These are phyloP conservation scores for Potorous gilbertii DNA, from an alignment of 2,797 vertebrate species.

Conservation along the genomic window DNA sequence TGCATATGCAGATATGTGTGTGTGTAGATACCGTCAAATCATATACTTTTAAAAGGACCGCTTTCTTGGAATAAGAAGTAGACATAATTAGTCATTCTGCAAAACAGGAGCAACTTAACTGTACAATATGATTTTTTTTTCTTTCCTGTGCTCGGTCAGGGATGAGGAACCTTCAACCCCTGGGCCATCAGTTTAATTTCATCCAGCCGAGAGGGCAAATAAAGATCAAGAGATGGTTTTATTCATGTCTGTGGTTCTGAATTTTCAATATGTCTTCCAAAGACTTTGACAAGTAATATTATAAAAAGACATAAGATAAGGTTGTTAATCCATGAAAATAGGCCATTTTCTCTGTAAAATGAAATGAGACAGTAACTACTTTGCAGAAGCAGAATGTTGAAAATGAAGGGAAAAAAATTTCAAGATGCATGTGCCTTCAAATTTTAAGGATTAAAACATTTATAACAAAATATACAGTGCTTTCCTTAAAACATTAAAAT, in stretches of 20 bases:
- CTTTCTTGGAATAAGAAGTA: not conserved
- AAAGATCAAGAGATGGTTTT: conserved; percentile 22
- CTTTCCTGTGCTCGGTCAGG: not conserved
- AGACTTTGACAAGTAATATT: conserved; percentile 14
- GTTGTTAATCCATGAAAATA: conserved; percentile 39
- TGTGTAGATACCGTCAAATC: not conserved
- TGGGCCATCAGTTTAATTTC: conserved; percentile 48
- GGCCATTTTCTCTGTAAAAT: conserved; percentile 31
- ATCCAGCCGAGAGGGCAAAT: not conserved
- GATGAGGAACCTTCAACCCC: not conserved
- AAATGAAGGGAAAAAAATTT: conserved; percentile 20
- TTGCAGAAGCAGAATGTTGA: conserved; percentile 10
- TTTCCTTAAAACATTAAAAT: conserved; percentile 19
- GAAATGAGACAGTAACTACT: not conserved
- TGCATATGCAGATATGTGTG: not conserved
- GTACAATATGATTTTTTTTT: conserved; percentile 6
- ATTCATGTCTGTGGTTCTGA: conserved; percentile 26
- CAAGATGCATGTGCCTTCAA: not conserved
- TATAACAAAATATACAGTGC: conserved; percentile 23
- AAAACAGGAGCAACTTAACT: not conserved
- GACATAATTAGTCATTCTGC: not conserved
- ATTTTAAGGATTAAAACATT: not conserved
- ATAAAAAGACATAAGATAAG: conserved; percentile 24
- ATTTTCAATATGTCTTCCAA: conserved; percentile 34
- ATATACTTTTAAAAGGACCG: not conserved